These are phyloP conservation scores for Cheiracanthium punctorium DNA, from an alignment of 2,888 invertebrate genomes.

Conservation along the genomic window DNA sequence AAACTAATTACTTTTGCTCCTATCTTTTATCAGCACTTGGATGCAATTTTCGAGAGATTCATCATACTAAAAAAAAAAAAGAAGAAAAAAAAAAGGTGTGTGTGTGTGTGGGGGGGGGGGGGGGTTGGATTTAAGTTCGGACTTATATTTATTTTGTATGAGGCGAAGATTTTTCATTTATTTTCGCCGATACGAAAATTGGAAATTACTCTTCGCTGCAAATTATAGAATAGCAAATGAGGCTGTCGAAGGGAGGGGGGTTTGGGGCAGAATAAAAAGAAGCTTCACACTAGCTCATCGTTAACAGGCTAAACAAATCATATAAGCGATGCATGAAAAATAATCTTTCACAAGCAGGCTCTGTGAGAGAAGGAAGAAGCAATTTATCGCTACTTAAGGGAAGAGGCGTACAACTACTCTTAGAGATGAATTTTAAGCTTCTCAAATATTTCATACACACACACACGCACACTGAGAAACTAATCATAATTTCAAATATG, in stretches of 20 bases:
- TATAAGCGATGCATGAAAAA: conserved; percentile 42
- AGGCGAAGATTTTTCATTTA: conserved; percentile 5
- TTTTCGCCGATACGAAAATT: conserved; percentile 7
- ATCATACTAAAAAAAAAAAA: background rate
- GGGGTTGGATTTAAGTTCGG: background rate
- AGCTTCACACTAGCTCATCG: conserved; percentile 22
- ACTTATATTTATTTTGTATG: conserved; percentile 1
- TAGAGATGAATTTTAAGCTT: conserved; percentile 63
- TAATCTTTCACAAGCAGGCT: conserved; percentile 52
- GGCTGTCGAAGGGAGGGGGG: background rate
- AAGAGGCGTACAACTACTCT: conserved; percentile 33
- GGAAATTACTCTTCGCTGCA: conserved; percentile 9
- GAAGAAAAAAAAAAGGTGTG: too few species aligned
- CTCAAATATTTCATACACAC: conserved; percentile 42
- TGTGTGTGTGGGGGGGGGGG: background rate
- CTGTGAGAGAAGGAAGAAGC: conserved; percentile 21
- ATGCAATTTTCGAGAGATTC: conserved; percentile 6
- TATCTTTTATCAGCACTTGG: conserved; percentile 4
- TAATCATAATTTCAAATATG: conserved; percentile 69
- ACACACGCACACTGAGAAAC: conserved; percentile 31
- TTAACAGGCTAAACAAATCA: conserved; percentile 49
- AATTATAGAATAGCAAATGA: conserved; percentile 22
- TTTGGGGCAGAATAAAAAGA: background rate
- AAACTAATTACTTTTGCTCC: conserved; percentile 1
- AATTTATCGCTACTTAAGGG: conserved; percentile 66